Base-by-base conservation (phyloP, 2,888 invertebrate genomes). In the Boloria euphrosyne region DNA sequence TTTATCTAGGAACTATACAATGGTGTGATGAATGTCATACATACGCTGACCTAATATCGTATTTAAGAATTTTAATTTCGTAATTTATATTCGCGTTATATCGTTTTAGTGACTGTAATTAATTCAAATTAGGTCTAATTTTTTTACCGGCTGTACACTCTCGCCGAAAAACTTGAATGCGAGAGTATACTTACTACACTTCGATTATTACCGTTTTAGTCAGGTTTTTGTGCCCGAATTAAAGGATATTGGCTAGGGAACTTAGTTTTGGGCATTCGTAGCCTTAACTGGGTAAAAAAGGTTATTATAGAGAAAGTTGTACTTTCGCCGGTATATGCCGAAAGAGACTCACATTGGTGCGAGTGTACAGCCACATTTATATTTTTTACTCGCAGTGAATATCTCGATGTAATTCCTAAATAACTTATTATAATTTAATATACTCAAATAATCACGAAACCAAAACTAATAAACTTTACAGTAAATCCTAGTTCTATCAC, bases 401-500 rank as follows among this genome's bases (percentile, higher is more conserved):
- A 53, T 65, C 58, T 58, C 52, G 50, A 43, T 55, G 62, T 57
- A 18, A 58, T 64, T 44, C 22, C 46, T 18, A 51, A 46, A 14
- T 18, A 46, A 59, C 58, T 31, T 58, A 52, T 53, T 62, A 59
- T 59, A 46, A 53, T 57, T 46, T 58, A 50, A 60, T 59, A 54
- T 60, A 62, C 17, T 58, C 57, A 59, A 44, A 22, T 52, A 69
- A 65, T 49, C 62, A 64, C 16, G 51, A 62, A 66, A 62, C 57
- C 44, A 55, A 67, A 72, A 68, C 44, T 49, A 54, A 54, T 55
- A 65, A 61, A 66, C 50, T 70, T 72, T 70, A 74, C 67, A 71
- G 65, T 75, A 75, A 88, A 81, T 84, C 84, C 89, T 89, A 90
- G 84, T 81, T 86, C 90, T 91, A 92, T 92, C 91, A 92, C 91